Base-by-base conservation (phyloP, 2,797 vertebrate genomes). In the Esox lucius region DNA sequence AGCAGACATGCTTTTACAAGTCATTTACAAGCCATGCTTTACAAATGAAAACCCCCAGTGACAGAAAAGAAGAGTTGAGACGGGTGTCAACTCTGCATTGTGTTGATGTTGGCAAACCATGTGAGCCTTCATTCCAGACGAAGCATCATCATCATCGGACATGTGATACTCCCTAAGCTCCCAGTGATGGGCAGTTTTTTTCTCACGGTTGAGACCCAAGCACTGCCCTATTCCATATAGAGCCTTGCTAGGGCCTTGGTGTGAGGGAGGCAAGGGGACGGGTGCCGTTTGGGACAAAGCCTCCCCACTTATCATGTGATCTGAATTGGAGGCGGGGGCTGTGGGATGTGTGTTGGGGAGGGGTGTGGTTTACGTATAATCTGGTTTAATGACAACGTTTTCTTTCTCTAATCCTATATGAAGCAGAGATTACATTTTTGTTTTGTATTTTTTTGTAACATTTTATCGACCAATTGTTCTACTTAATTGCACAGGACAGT, bases 81-180 rank as follows among this genome's bases (percentile, higher is more conserved):
- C 35, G 35, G 35, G 35, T 8, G 26, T 28, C 26, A 64, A 28
- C 61, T 31, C 4, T 8, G 35, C 7, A 35, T 39, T 31, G 28
- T 31, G 28, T 31, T 31, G 28, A 22, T 17, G 59, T 48, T 16
- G 59, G 35, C 24, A 35, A 35, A 46, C 22, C 61, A n/a, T 65
- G 33, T 64, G 71, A 61, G 71, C 13, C 12, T 64, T 66, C 28
- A 24, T 61, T 26, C 56, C 22, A 24, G 56, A 16, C 16, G 4
- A 26, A 33, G 64, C 64, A 35, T 33, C 61, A 28, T 22, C 61
- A 62, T 64, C 61, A 64, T 64, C 26, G 16, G 13, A 33, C 31
- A n/a, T 42, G 56, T 70, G 42, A 89, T 84, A 87, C 49, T 51
- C 80, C 59, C 61, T 90, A 87, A 88, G 85, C 85, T 83, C 79